These are phyloP conservation scores for Geopemphigus sp. DNA, from an alignment of 1,140 invertebrate species.

Conservation along the genomic window DNA sequence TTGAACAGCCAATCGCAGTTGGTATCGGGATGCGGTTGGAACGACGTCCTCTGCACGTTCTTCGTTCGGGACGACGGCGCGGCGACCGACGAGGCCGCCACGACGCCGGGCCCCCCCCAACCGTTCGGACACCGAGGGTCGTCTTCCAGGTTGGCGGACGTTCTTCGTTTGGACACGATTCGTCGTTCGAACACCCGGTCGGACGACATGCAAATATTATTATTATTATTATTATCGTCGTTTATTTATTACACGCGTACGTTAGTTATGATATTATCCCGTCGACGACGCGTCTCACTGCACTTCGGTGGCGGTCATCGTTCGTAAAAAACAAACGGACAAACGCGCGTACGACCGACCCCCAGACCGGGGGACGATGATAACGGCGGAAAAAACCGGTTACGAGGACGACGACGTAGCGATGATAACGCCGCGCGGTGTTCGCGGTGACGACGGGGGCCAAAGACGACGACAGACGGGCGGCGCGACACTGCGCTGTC, in stretches of 20 bases:
- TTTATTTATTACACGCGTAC: background rate
- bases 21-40: constrained; percentile 32
- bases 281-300: constrained; percentile 1
- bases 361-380: background rate
- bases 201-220: background rate
- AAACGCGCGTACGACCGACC: no score
- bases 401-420: background rate
- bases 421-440: background rate
- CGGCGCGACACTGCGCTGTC: constrained; percentile 9
- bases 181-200: constrained; percentile 35
- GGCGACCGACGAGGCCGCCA: background rate
- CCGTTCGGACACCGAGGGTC: background rate
- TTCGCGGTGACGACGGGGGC: background rate
- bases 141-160: constrained; percentile 26
- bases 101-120: background rate
- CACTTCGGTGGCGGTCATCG: background rate
- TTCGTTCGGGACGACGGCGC: background rate
- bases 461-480: background rate
- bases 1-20: constrained; percentile 44
- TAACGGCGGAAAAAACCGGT: background rate
- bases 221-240: background rate
- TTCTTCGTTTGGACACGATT: constrained; percentile 35
- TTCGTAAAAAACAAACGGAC: no score
- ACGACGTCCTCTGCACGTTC: background rate
- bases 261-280: background rate